These are phyloP conservation scores for Sitta europaea DNA, from an alignment of 2,113 vertebrate genomes.

Conservation along the genomic window DNA sequence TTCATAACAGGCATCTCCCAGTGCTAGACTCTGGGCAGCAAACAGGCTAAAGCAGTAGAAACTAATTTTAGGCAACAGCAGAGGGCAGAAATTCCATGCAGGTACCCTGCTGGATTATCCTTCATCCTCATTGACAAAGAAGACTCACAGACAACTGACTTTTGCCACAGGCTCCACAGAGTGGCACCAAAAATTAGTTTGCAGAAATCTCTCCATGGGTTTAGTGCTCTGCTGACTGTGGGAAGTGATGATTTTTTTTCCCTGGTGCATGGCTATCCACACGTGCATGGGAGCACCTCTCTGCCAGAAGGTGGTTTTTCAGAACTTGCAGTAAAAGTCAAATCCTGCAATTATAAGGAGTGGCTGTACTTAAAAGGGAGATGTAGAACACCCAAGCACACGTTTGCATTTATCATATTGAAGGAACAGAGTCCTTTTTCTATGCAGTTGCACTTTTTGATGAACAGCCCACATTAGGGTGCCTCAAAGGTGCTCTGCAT, in stretches of 20 bases:
- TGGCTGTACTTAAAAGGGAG: background rate
- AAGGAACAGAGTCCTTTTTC: conserved; percentile 2
- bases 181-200: background rate
- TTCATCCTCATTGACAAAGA: background rate
- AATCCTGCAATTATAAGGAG: conserved; percentile 2
- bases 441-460: conserved; percentile 13
- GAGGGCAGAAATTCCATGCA: background rate
- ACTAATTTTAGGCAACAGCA: background rate
- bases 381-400: background rate
- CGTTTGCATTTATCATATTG: background rate
- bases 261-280: accelerated
- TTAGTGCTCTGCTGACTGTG: background rate
- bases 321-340: conserved; percentile 2
- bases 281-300: background rate
- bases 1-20: background rate
- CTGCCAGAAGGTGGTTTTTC: background rate
- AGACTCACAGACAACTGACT: background rate
- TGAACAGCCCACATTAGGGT: conserved; percentile 36
- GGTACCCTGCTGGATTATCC: background rate
- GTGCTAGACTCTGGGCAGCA: background rate
- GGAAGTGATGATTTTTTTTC: background rate
- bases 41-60: background rate
- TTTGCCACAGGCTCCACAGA: background rate
- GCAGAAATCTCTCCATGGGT: accelerated
- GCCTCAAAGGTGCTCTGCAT: conserved; percentile 53